Percentiles rank a stretch among this genome's conserved stretches.
These are phyloP conservation scores for Toxotes lorentzi DNA, from an alignment of 2,797 vertebrate genomes.

Conservation along the genomic window DNA sequence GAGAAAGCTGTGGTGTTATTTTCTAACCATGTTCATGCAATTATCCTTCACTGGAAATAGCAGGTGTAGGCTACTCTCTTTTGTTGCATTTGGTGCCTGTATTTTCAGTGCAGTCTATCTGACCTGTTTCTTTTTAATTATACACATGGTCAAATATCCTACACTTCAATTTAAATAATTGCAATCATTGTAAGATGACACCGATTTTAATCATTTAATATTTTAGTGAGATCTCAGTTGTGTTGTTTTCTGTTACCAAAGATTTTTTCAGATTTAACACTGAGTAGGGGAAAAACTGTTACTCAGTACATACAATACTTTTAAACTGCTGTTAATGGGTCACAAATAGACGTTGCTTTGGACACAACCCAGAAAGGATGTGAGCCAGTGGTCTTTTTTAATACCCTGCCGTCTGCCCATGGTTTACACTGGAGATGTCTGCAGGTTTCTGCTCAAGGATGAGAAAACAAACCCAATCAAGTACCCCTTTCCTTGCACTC, in stretches of 20 bases:
- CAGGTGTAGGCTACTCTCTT: neutral
- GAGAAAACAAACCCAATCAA: constrained; percentile 49
- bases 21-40: neutral
- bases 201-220: too few species aligned
- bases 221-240: neutral
- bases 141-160: neutral
- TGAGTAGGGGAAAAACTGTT: neutral
- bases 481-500: neutral
- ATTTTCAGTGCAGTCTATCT: neutral
- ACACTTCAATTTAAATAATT: neutral
- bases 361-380: neutral
- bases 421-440: constrained; percentile 24
- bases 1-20: neutral
- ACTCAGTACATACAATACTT: neutral
- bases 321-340: neutral
- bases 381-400: neutral
- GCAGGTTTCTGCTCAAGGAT: constrained; percentile 23
- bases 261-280: too few species aligned
- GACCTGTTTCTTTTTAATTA: neutral
- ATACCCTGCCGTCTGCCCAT: constrained; percentile 6
- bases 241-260: neutral
- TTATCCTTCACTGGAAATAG: neutral
- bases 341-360: neutral
- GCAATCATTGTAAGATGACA: neutral
- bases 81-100: neutral